phyloP scores from a whole-genome alignment of 2,888 invertebrate species.

The Carcina quercana region DNA sequence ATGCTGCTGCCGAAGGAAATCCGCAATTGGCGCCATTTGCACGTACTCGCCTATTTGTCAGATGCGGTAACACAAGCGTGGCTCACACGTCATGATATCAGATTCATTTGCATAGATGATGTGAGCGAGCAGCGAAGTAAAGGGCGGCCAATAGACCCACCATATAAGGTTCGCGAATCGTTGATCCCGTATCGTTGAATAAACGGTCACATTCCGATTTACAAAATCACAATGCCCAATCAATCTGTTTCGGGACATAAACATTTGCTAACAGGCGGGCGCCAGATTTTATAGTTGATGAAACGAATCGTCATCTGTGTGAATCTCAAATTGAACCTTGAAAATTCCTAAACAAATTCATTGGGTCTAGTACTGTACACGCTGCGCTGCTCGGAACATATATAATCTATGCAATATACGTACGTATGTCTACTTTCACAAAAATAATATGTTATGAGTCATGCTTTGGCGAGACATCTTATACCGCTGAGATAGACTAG shows the following conservation, averaged over 20 bases:
- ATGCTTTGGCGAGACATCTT: slow-evolving; percentile 54
- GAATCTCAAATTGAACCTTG: no score
- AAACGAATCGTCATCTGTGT: no score
- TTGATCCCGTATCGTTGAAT: no score
- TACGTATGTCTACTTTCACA: slow-evolving; percentile 6
- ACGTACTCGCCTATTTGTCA: slow-evolving; percentile 37
- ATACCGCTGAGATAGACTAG: slow-evolving; percentile 42
- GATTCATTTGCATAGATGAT: slow-evolving; percentile 46
- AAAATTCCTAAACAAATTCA: no score
- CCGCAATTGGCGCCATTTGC: slow-evolving; percentile 57
- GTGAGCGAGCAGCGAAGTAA: slow-evolving; percentile 32
- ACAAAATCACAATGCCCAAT: no score
- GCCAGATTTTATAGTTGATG: no score
- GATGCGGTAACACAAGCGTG: slow-evolving; percentile 29
- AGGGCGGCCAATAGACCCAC: slow-evolving; percentile 15
- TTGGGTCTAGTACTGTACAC: no score
- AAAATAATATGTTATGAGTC: slow-evolving; percentile 31
- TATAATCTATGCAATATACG: slow-evolving; percentile 5
- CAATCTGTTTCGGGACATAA: no score
- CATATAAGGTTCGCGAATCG: slow-evolving; percentile 7
- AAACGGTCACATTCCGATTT: no score
- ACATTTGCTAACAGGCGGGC: no score
- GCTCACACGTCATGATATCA: slow-evolving; percentile 54
- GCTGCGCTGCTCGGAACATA: background rate
- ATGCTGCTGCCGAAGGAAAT: slow-evolving; percentile 66